Base-by-base conservation (phyloP, 2,113 vertebrate species). In the Channa maculata region DNA sequence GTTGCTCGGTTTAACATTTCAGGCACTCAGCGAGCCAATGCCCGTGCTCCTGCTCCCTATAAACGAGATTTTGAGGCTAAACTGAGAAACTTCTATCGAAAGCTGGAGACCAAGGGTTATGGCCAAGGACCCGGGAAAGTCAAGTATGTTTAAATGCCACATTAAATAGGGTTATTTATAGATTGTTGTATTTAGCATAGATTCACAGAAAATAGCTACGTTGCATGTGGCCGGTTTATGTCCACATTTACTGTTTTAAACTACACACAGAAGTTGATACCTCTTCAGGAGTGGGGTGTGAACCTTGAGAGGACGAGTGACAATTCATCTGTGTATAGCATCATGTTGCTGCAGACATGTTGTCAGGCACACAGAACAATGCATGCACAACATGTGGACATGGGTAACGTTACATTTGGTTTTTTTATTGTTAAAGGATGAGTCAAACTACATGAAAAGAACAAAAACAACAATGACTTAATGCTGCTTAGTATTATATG, bases 51-150 rank as follows among this genome's bases (percentile, higher is more conserved):
- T 0, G 98, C 98, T 74, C 98, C 98, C 0, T 99, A 99, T 82
- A 99, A 99, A 88, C 92, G 98, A 67, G 98, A 99, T 80, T 99
- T 99, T 91, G 98, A 99, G 93, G 98, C 98, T 82, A 99, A 99
- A 90, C 91, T 99, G 86, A 95, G 98, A 87, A 99, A 99, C 90
- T 99, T 99, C 83, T 99, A 99, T 91, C 95, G 98, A 89, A 99
- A 99, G 88, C 83, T 99, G 91, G 98, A 99, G 91, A 98, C 97
- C 6, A 99, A 99, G 91, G 98, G 98, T 89, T 99, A 99, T 11
- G 98, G 98, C 65, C 98, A 99, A 92, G 98, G 98, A 69, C 98
- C 98, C 3, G 98, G 98, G 64, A 99, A 99, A 92, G 92, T 99
- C 91, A 99, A 99, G 98, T 99, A 93, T 14, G 94, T 91, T 58